A percentile compares a stretch with the other conserved stretches of the same genome.
phyloP scores from a whole-genome alignment of 2,888 invertebrate species.

The Nomada hirtipes region DNA sequence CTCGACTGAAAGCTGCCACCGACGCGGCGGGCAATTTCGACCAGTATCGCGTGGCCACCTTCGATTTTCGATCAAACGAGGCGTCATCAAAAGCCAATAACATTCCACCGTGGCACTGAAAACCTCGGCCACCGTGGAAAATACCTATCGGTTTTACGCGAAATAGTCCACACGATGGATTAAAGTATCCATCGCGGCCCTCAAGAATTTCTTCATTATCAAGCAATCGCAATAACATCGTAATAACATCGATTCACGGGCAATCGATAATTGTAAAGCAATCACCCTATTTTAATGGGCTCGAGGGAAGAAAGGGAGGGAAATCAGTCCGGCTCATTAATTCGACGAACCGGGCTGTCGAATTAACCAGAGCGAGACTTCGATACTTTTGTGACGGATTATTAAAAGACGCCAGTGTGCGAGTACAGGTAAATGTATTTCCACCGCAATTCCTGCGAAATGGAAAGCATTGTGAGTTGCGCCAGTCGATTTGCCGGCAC shows the following conservation, averaged over 20 bases:
- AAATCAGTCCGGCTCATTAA: background rate
- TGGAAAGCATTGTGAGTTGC: background rate
- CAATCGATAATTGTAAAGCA: too few relatives aligned
- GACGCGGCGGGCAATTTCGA: too few relatives aligned
- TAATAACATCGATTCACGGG: too few relatives aligned
- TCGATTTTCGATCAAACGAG: conserved; percentile 17
- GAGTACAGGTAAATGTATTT: background rate
- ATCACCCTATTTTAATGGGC: too few relatives aligned
- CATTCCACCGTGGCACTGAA: conserved; percentile 10
- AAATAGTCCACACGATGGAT: background rate
- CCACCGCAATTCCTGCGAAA: background rate
- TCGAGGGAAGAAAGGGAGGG: background rate
- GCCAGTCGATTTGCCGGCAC: too few relatives aligned
- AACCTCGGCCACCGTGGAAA: background rate
- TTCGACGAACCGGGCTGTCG: conserved; percentile 17
- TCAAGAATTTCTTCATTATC: background rate
- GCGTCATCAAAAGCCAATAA: conserved; percentile 22
- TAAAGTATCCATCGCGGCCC: background rate
- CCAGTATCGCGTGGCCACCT: background rate
- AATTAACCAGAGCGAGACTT: conserved; percentile 1
- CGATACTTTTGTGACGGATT: background rate
- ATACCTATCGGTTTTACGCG: conserved; percentile 1
- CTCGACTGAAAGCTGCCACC: background rate
- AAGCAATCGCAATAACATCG: too few relatives aligned
- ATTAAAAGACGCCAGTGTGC: background rate